Evolutionary conservation across 2,797 vertebrate genomes (phyloP).

Genomic region (Lindbergichthys nudifrons): DNA sequence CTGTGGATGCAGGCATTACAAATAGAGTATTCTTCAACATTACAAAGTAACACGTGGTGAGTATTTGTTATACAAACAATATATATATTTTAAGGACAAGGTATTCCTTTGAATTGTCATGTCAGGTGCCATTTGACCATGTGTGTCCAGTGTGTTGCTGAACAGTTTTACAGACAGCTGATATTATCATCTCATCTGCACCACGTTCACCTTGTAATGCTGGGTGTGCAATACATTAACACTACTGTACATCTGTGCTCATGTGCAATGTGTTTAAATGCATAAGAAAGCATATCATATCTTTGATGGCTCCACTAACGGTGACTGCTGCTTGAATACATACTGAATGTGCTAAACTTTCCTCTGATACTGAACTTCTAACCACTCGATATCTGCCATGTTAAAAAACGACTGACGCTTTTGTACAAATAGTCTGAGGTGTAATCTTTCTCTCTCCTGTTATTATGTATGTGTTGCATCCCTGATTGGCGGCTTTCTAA

Average conservation of each 20-base stretch:
- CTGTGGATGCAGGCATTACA: no score
- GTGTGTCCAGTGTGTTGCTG: conserved; percentile 41
- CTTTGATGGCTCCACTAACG: background rate
- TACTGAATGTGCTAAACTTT: conserved; percentile 20
- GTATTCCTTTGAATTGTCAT: background rate
- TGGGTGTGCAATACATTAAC: conserved; percentile 9
- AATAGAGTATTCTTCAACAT: no score
- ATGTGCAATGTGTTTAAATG: conserved; percentile 15
- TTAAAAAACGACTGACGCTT: conserved; percentile 1
- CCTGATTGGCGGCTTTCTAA: conserved; percentile 22
- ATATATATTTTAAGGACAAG: no score
- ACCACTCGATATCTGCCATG: conserved; percentile 7
- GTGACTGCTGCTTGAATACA: conserved; percentile 36
- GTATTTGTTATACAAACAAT: no score
- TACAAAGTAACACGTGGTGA: no score
- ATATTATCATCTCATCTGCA: conserved; percentile 28
- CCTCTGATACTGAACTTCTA: background rate
- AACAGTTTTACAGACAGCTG: conserved; percentile 1
- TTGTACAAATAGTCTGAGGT: conserved; percentile 9
- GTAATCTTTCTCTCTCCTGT: conserved; percentile 2
- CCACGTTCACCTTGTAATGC: conserved; percentile 4
- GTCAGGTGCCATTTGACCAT: conserved; percentile 21
- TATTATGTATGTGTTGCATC: conserved; percentile 20
- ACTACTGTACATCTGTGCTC: conserved; percentile 39
- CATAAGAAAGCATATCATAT: background rate